Evolutionary conservation across 2,888 invertebrate species (phyloP), one percentile per base, ranked within the genome.

Genomic region (Furcula furcula): DNA sequence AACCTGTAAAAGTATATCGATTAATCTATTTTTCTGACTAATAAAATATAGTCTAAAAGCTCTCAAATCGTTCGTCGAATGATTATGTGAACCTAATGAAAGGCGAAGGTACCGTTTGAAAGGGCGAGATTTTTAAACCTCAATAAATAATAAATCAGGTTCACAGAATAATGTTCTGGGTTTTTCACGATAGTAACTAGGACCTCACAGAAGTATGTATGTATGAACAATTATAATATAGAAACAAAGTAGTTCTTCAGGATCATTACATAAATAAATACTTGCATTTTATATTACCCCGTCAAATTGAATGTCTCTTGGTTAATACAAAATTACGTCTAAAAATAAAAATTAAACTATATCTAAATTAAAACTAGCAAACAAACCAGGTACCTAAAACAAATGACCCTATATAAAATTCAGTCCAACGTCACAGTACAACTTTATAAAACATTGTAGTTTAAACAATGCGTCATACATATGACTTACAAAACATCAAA

Each of bases 351-450:
- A 56, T 63, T 64, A 64, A 61, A 63, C 44, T 65, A 69, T 37
- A 34, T 58, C 63, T 68, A 74, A 76, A 65, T 61, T 63, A 65
- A 55, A 64, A 56, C 63, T 65, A 74, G 41, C 60, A 73, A 69
- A 61, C 62, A 56, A 59, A 65, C 54, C 69, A 76, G 72, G 69
- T 77, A 75, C 76, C 66, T 71, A 68, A 71, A 65, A 65, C 57
- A 73, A 70, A n/a, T n/a, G n/a, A 69, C 52, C 64, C 67, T 67
- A 64, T 50, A 67, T 47, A 71, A 67, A 75, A 56, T 40, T 75
- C 76, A 77, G 76, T 78, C 68, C 55, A 54, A 55, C 31, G 40
- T 44, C 49, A 55, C 51, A 53, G 55, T 53, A 50, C 35, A 42
- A 42, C 30, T 37, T 36, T 16, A 40, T 31, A 49, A 38, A 31